Base-by-base conservation (phyloP, 2,113 vertebrate genomes). In the Chaenocephalus aceratus region DNA sequence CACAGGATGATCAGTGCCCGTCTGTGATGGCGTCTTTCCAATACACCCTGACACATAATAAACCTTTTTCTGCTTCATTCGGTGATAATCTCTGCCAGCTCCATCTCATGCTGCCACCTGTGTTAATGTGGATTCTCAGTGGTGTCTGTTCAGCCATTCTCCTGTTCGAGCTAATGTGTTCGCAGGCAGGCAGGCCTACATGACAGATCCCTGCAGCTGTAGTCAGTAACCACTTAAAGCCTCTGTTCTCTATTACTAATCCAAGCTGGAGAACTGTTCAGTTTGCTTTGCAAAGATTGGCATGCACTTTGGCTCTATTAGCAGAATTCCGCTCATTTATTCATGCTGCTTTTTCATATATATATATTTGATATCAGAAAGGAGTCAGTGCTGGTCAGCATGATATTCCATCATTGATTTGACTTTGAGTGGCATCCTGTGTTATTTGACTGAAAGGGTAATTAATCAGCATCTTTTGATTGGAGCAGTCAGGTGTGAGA, bases 391-490 rank as follows among this genome's bases (percentile, higher is more conserved):
- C 46, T 44, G 82, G 77, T 80, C 84, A 85, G 57, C 61, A 10
- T 34, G 59, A 66, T 51, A 72, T 72, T 83, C 54, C 75, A 88
- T 86, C 58, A 87, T 84, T 82, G 62, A 88, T 86, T 61, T 57
- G 48, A 58, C 59, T 77, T 82, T 71, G 75, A 88, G 75, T 80
- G 75, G 58, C 71, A 78, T 76, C 10, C 67, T 44, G 72, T 59
- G 52, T 73, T 44, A 67, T 71, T 68, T 67, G 59, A 73, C 30
- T 48, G 71, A 78, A 41, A 72, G 57, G 58, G 34, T 85, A 86
- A 86, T 89, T 86, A 87, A 86, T 91, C 77, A 72, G 68, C 64
- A 72, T 71, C 71, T 73, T 88, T 23, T 26, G 72, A 77, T 51
- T 73, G 71, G 61, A 82, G 64, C 48, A 69, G 68, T 46, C 26